phyloP scores from a whole-genome alignment of 1,140 invertebrate genomes.

The Macrocentrus cingulum region DNA sequence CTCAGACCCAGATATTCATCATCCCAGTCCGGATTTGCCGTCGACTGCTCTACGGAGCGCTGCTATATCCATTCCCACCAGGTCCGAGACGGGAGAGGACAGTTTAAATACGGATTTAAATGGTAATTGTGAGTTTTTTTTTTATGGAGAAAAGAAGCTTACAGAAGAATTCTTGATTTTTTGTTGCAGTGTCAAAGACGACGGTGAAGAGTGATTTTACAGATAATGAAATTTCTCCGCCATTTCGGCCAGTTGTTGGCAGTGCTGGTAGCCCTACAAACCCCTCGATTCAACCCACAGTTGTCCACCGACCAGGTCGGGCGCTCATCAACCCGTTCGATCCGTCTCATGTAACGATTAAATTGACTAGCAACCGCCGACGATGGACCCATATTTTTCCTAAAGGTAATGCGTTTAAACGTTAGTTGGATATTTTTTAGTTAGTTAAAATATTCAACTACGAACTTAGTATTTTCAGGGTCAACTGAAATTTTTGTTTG shows the following conservation, averaged over 20 bases:
- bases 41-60: slow-evolving; percentile 52
- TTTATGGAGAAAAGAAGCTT: too few relatives aligned
- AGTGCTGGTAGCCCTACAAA: slow-evolving; percentile 59
- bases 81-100: slow-evolving; percentile 36
- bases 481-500: too few relatives aligned
- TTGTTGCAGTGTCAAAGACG: slow-evolving; percentile 36
- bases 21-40: slow-evolving; percentile 57
- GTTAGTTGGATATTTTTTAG: too few relatives aligned
- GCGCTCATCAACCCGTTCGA: slow-evolving; percentile 96
- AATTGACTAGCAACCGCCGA: slow-evolving; percentile 92
- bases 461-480: too few relatives aligned
- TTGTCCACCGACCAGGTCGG: slow-evolving; percentile 66
- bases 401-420: slow-evolving; percentile 67
- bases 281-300: slow-evolving; percentile 43
- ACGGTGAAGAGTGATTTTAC: slow-evolving; percentile 48
- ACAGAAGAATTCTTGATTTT: background rate
- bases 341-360: slow-evolving; percentile 94
- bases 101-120: slow-evolving; percentile 44
- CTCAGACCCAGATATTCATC: slow-evolving; percentile 81
- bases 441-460: too few relatives aligned
- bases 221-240: slow-evolving; percentile 61
- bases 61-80: slow-evolving; percentile 59
- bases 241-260: slow-evolving; percentile 60
- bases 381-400: slow-evolving; percentile 99
- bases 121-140: slow-evolving; percentile 29